These are phyloP conservation scores for Pterocles orientalis DNA, from an alignment of 2,113 vertebrate genomes.

Conservation along the genomic window DNA sequence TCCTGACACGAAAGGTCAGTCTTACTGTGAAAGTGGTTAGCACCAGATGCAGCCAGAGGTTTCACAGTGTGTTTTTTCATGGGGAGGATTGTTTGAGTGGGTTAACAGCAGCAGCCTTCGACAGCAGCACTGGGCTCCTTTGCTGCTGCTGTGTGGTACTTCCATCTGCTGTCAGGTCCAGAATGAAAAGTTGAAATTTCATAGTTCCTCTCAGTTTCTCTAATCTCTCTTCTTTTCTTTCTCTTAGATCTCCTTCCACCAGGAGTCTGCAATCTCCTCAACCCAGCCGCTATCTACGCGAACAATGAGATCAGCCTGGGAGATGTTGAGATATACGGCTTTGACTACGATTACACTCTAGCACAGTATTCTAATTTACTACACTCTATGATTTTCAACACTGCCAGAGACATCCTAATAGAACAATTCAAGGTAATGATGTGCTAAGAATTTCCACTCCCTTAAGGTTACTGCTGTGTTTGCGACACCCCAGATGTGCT, in stretches of 20 bases:
- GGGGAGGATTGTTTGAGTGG: background rate
- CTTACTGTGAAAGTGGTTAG: background rate
- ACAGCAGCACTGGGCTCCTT: background rate
- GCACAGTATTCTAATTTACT: constrained; percentile 80
- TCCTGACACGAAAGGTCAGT: background rate
- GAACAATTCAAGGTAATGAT: constrained; percentile 81
- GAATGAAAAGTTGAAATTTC: background rate
- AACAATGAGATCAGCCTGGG: constrained; percentile 84
- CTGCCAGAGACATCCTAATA: constrained; percentile 82
- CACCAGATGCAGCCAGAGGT: background rate
- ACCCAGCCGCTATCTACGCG: constrained; percentile 79
- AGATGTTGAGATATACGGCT: constrained; percentile 83
- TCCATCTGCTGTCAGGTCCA: background rate
- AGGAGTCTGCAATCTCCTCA: constrained; percentile 82
- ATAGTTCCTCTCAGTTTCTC: background rate
- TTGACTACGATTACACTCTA: constrained; percentile 83
- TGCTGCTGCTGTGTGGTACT: background rate
- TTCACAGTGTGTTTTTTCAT: background rate
- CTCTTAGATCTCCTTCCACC: constrained; percentile 81
- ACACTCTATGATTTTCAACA: constrained; percentile 81
- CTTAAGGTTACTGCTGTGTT: background rate
- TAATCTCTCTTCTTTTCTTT: background rate
- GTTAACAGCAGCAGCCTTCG: accelerated
- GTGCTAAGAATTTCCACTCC: background rate
- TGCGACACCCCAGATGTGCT: accelerated